Evolutionary conservation across 2,113 vertebrate genomes (phyloP).

Genomic region (Megaleporinus macrocephalus): DNA sequence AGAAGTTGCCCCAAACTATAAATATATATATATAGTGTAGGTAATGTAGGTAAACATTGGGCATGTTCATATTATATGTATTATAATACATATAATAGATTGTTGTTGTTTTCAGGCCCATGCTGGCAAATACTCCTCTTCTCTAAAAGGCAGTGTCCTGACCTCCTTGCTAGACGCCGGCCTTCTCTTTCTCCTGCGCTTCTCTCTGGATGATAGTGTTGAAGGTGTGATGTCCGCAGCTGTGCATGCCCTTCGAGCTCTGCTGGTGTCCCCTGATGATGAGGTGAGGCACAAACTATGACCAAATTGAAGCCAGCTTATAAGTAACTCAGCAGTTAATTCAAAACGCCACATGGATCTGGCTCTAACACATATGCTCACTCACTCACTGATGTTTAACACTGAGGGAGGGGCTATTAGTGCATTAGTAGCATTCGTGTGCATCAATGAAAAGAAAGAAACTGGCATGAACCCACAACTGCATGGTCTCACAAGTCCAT

Average conservation of each 20-base stretch:
- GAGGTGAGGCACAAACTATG: constrained; percentile 81
- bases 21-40: too few species aligned
- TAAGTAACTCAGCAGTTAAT: too few species aligned
- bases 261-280: constrained; percentile 87
- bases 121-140: constrained; percentile 81
- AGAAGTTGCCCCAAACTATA: too few species aligned
- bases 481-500: not conserved
- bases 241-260: constrained; percentile 80
- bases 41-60: too few species aligned
- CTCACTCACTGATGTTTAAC: too few species aligned
- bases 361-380: too few species aligned
- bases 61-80: too few species aligned
- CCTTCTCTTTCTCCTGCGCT: constrained; percentile 92
- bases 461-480: not conserved
- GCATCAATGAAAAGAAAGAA: not conserved
- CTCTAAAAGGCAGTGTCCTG: constrained; percentile 81
- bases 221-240: constrained; percentile 88
- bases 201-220: constrained; percentile 88
- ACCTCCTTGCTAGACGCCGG: constrained; percentile 90
- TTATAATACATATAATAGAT: too few species aligned
- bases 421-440: too few species aligned
- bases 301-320: too few species aligned
- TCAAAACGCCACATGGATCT: too few species aligned
- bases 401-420: too few species aligned
- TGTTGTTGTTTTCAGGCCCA: constrained; percentile 50